These are phyloP conservation scores for Spea bombifrons DNA, from an alignment of 2,113 vertebrate genomes.

Conservation along the genomic window DNA sequence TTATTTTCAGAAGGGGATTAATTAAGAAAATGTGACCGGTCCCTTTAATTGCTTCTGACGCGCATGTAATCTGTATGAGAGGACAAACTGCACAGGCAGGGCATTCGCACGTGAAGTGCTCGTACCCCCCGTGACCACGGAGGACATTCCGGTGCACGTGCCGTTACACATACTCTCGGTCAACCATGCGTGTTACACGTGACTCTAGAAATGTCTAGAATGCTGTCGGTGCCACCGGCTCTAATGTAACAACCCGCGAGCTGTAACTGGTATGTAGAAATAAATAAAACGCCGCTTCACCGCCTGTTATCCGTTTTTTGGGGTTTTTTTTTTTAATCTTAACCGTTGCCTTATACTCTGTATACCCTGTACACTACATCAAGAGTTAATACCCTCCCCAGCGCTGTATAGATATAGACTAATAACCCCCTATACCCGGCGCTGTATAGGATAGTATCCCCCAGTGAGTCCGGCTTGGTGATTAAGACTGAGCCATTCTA, in stretches of 20 bases:
- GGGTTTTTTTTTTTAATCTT: too few relatives aligned
- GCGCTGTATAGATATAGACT: too few relatives aligned
- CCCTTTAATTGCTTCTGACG: background rate
- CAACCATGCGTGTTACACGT: background rate
- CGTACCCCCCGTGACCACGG: background rate
- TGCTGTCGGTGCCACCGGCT: background rate
- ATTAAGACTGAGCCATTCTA: too few relatives aligned
- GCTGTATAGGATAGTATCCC: too few relatives aligned
- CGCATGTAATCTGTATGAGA: conserved; percentile 5
- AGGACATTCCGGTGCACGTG: background rate
- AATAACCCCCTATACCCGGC: too few relatives aligned
- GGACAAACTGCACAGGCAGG: background rate
- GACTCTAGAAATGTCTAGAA: conserved; percentile 1
- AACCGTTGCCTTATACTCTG: too few relatives aligned
- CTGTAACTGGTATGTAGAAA: conserved; percentile 7
- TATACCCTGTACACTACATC: too few relatives aligned
- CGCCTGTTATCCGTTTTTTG: background rate
- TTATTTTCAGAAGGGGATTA: background rate
- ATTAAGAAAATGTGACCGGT: background rate
- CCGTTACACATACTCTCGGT: conserved; percentile 13
- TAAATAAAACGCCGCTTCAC: background rate
- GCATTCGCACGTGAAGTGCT: conserved; percentile 14
- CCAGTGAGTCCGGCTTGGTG: too few relatives aligned
- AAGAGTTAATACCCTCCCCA: too few relatives aligned
- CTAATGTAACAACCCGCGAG: background rate